Evolutionary conservation across 2,797 vertebrate species (phyloP).

Genomic region (Buphagus erythrorhynchus): DNA sequence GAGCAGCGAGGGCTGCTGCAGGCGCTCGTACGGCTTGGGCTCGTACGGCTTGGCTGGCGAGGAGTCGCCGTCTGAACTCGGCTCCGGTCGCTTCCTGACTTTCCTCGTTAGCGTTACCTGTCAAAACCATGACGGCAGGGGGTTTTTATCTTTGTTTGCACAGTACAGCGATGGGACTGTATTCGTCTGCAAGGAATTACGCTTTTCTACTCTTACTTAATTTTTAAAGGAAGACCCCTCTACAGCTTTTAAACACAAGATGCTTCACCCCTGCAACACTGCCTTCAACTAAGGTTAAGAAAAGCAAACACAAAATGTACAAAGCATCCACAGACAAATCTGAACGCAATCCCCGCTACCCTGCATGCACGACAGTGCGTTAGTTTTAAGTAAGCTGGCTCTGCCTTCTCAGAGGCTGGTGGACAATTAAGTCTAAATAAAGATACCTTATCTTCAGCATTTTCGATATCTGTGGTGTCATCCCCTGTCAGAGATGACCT

Average conservation of each 20-base stretch:
- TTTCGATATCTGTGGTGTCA: constrained; percentile 86
- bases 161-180: background rate
- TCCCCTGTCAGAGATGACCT: constrained; percentile 79
- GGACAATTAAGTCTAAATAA: constrained; percentile 64
- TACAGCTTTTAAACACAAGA: background rate
- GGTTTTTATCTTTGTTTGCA: background rate
- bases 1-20: constrained; percentile 70
- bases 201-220: background rate
- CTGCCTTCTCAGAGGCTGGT: background rate
- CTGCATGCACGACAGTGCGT: background rate
- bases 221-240: background rate
- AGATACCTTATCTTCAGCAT: constrained; percentile 84
- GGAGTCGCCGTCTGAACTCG: constrained; percentile 82
- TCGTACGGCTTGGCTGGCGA: constrained; percentile 79
- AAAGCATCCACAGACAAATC: background rate
- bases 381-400: constrained; percentile 19
- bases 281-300: background rate
- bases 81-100: constrained; percentile 85
- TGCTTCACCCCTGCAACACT: background rate
- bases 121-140: background rate
- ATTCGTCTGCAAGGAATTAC: background rate
- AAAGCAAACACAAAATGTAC: background rate
- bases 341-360: background rate
- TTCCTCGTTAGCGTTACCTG: constrained; percentile 80
- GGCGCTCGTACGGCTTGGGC: constrained; percentile 78